Evolutionary conservation across 2,888 invertebrate genomes (phyloP).

Genomic region (Caenorhabditis virilis): DNA sequence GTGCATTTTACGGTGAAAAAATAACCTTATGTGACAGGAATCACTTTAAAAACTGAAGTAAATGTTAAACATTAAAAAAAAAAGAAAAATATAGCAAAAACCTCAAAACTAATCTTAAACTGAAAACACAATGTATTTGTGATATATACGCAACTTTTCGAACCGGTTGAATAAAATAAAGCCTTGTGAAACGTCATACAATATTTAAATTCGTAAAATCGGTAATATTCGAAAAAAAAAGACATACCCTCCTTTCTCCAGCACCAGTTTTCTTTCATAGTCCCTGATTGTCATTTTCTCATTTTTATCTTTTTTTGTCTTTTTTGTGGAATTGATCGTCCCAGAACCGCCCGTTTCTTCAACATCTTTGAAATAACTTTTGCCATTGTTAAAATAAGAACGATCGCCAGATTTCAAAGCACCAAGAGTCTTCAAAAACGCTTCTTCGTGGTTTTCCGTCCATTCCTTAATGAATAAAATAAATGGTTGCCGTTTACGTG

Average conservation of each 20-base stretch:
- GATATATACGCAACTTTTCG: no score
- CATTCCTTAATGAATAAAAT: slow-evolving; percentile 74
- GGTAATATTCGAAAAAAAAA: background rate
- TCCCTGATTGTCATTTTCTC: slow-evolving; percentile 78
- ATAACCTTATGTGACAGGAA: no score
- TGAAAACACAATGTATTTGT: no score
- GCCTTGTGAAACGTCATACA: no score
- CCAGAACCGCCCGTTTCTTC: background rate
- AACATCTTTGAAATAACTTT: slow-evolving; percentile 9
- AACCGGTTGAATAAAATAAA: no score
- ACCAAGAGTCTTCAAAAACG: slow-evolving; percentile 85
- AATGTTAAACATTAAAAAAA: no score
- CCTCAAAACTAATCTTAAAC: no score
- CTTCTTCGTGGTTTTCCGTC: slow-evolving; percentile 79
- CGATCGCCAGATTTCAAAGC: slow-evolving; percentile 75
- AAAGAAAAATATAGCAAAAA: no score
- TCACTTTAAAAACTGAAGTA: no score
- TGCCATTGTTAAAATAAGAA: slow-evolving; percentile 19
- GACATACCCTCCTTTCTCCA: slow-evolving; percentile 76
- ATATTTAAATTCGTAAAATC: no score
- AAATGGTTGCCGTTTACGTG: no score
- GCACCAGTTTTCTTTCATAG: slow-evolving; percentile 79
- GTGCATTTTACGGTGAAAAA: background rate
- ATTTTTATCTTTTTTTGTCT: slow-evolving; percentile 68
- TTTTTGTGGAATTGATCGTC: slow-evolving; percentile 14